Base-by-base conservation (phyloP, 2,797 vertebrate species). In the Microctenopoma stevenorrisi region DNA sequence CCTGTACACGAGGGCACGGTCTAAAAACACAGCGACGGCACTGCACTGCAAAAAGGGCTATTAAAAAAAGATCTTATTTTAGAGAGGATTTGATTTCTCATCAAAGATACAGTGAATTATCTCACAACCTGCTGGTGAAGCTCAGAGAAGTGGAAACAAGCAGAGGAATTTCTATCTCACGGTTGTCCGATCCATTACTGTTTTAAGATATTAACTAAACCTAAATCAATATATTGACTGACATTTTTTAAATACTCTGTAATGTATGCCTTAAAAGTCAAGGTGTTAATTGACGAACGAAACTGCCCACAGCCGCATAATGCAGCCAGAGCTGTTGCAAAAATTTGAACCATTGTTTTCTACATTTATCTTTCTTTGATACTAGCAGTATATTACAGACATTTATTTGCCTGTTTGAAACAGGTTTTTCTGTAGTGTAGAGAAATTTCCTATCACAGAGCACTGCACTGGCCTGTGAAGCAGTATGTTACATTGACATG, bases 401-500 rank as follows among this genome's bases (percentile, higher is more conserved):
- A 9, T 55, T 35, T 68, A 12, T 10, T 66, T 58, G 5, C 16
- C 47, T 63, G 10, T 58, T 78, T 38, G 8, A 48, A 15, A 10
- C 30, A 25, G 10, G 12, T 51, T 42, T 46, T 70, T 74, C 80
- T 72, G 75, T 79, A 83, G 68, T 76, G 74, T 72, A 64, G 64
- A 71, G 38, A 72, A 28, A 44, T 66, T 13, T 72, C 40, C 38
- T 57, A 49, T 68, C 67, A 81, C 76, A 63, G 43, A 74, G 61
- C 50, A 57, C 72, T 64, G 65, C 64, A 64, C 35, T 38, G 48
- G 49, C 74, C 68, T 64, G 70, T 77, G 78, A 71, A 72, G 69
- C 84, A 72, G 75, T 65, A 53, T 65, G 65, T 83, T 79, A 78
- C 49, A 83, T 84, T 78, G 87, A 76, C 89, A 90, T 90, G 89